phyloP scores from a whole-genome alignment of 1,140 invertebrate genomes.

The Apis florea region DNA sequence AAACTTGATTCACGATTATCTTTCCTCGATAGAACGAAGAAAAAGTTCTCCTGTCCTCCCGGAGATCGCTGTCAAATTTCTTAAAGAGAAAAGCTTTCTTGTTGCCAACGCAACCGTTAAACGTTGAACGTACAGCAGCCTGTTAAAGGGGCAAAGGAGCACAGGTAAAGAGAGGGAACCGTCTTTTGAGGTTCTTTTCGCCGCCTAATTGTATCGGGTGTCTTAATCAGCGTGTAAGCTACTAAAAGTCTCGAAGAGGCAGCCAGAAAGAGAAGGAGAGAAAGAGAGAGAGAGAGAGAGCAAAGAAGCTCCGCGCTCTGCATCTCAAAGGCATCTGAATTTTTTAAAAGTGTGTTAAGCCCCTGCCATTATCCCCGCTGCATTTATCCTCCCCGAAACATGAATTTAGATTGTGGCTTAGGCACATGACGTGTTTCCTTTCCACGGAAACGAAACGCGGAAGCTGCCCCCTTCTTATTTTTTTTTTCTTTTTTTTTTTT shows the following conservation, averaged over 20 bases:
- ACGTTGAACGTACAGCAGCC: slow-evolving; percentile 3
- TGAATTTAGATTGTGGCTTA: slow-evolving; percentile 72
- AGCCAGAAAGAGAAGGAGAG: not conserved
- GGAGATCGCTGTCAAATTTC: not conserved
- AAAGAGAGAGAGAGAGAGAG: not conserved
- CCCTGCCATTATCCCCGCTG: slow-evolving; percentile 69
- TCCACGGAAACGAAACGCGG: slow-evolving; percentile 16
- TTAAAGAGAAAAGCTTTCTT: not conserved
- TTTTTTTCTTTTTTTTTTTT: not conserved
- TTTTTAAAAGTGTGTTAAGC: slow-evolving; percentile 78
- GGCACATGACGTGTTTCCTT: slow-evolving; percentile 45
- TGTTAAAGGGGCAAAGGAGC: not conserved
- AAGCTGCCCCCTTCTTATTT: not conserved
- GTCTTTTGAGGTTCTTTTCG: slow-evolving; percentile 77
- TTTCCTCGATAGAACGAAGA: not conserved
- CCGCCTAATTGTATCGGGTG: slow-evolving; percentile 79
- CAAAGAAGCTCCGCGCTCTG: slow-evolving; percentile 57
- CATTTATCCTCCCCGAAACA: slow-evolving; percentile 68
- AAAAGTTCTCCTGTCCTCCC: not conserved
- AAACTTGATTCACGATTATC: not conserved
- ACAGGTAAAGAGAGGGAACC: slow-evolving; percentile 52
- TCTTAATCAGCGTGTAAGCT: slow-evolving; percentile 80
- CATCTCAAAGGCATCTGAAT: slow-evolving; percentile 78
- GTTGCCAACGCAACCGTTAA: slow-evolving; percentile 33
- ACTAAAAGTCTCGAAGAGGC: slow-evolving; percentile 70